A percentile compares a stretch with the other conserved stretches of the same genome.
These are phyloP conservation scores for Pheosia tremula DNA, from an alignment of 2,888 invertebrate genomes.

Conservation along the genomic window DNA sequence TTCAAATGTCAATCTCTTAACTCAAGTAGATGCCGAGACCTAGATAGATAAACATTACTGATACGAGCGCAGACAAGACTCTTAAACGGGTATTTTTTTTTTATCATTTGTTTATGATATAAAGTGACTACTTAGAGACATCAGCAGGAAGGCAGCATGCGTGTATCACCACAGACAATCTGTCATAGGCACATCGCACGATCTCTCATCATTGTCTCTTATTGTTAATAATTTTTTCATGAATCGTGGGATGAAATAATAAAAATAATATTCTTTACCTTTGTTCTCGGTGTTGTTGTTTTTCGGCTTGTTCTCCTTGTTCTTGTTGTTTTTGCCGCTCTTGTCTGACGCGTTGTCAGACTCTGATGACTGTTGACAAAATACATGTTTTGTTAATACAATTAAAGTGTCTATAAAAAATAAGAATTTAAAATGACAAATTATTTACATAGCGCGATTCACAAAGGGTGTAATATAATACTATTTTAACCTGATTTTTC, in stretches of 20 bases:
- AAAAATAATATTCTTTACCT: slow-evolving; percentile 44
- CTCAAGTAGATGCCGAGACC: too few species aligned
- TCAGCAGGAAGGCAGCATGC: slow-evolving; percentile 79
- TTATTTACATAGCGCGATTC: too few species aligned
- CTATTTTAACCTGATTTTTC: too few species aligned
- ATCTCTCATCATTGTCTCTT: slow-evolving; percentile 52
- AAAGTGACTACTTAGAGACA: slow-evolving; percentile 26
- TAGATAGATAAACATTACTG: too few species aligned
- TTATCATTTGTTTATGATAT: too few species aligned
- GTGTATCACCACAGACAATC: slow-evolving; percentile 63
- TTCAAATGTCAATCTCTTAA: too few species aligned
- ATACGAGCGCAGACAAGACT: too few species aligned
- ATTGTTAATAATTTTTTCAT: too few species aligned
- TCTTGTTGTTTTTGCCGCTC: slow-evolving; percentile 70
- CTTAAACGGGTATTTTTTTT: too few species aligned
- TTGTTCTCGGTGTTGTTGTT: slow-evolving; percentile 71
- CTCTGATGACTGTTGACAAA: slow-evolving; percentile 69
- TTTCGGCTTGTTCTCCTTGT: slow-evolving; percentile 78
- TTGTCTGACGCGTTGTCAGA: slow-evolving; percentile 77
- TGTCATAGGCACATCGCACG: slow-evolving; percentile 68
- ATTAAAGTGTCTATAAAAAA: background rate
- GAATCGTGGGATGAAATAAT: background rate
- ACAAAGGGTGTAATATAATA: too few species aligned
- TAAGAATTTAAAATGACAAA: too few species aligned
- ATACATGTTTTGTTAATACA: background rate